These are phyloP conservation scores for Ctenopoma kingsleyae DNA, from an alignment of 2,797 vertebrate genomes.

Conservation along the genomic window DNA sequence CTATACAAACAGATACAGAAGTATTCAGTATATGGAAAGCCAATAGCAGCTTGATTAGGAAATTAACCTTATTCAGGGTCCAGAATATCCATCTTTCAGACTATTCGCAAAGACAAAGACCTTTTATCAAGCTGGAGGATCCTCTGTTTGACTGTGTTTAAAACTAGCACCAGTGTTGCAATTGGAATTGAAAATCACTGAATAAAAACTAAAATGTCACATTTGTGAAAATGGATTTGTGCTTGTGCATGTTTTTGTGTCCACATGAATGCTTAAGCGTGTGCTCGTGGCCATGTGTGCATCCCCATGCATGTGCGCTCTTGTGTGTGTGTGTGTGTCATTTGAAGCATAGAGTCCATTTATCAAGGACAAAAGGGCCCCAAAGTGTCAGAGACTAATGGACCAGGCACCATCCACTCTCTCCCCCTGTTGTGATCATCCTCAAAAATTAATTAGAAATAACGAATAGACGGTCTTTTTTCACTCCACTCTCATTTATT, in stretches of 20 bases:
- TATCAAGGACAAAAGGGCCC: slow-evolving; percentile 84
- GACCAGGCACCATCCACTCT: slow-evolving; percentile 64
- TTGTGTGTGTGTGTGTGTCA: slow-evolving; percentile 49
- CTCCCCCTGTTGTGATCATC: slow-evolving; percentile 78
- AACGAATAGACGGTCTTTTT: slow-evolving; percentile 83
- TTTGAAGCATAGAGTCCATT: slow-evolving; percentile 75
- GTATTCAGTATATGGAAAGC: slow-evolving; percentile 30
- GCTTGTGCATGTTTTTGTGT: slow-evolving; percentile 4
- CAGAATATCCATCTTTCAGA: slow-evolving; percentile 30
- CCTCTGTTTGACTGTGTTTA: too few species aligned
- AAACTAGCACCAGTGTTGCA: background rate
- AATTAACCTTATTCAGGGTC: slow-evolving; percentile 34
- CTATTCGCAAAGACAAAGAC: background rate
- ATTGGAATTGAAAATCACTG: background rate
- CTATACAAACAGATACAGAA: slow-evolving; percentile 12
- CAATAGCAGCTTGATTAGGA: slow-evolving; percentile 17
- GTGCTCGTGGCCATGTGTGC: slow-evolving; percentile 7
- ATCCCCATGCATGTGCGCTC: slow-evolving; percentile 14
- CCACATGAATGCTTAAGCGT: background rate
- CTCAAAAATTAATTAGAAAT: slow-evolving; percentile 89
- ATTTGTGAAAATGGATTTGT: background rate
- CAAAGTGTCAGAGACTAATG: slow-evolving; percentile 86
- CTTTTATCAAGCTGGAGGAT: slow-evolving; percentile 6
- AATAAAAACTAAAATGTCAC: background rate
- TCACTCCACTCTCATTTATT: slow-evolving; percentile 85